Evolutionary conservation across 2,888 invertebrate genomes (phyloP).

Genomic region (Griposia aprilina): DNA sequence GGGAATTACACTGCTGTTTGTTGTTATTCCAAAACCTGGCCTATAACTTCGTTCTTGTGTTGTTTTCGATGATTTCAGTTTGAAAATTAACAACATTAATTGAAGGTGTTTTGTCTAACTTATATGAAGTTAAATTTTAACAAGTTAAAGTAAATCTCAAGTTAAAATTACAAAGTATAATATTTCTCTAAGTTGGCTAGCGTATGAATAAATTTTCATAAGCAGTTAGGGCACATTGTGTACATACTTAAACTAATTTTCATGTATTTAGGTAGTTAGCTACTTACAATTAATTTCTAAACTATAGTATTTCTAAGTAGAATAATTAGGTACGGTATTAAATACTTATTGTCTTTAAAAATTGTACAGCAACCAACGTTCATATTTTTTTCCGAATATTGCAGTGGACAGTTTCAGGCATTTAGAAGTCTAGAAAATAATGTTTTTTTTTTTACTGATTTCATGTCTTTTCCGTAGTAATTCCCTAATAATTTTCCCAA

Average conservation of each 20-base stretch:
- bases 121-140: slow-evolving; percentile 46
- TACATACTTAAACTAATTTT: slow-evolving; percentile 21
- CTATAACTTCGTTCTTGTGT: slow-evolving; percentile 14
- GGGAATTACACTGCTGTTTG: background rate
- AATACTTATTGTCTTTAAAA: background rate
- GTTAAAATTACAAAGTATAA: slow-evolving; percentile 62
- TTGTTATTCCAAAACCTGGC: slow-evolving; percentile 15
- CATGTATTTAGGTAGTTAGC: background rate
- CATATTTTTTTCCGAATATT: too few relatives aligned
- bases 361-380: background rate
- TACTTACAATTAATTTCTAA: background rate
- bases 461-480: background rate
- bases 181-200: slow-evolving; percentile 50
- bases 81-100: slow-evolving; percentile 31
- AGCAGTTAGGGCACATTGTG: slow-evolving; percentile 23
- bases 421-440: background rate
- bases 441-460: background rate
- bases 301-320: background rate
- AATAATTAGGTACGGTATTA: background rate
- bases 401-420: background rate
- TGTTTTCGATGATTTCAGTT: slow-evolving; percentile 37
- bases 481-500: background rate
- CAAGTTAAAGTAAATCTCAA: slow-evolving; percentile 50
- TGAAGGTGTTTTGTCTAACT: slow-evolving; percentile 47
- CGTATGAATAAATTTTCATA: slow-evolving; percentile 59